These are phyloP conservation scores for Brachyalestes nurse DNA, from an alignment of 2,797 vertebrate species.

Conservation along the genomic window DNA sequence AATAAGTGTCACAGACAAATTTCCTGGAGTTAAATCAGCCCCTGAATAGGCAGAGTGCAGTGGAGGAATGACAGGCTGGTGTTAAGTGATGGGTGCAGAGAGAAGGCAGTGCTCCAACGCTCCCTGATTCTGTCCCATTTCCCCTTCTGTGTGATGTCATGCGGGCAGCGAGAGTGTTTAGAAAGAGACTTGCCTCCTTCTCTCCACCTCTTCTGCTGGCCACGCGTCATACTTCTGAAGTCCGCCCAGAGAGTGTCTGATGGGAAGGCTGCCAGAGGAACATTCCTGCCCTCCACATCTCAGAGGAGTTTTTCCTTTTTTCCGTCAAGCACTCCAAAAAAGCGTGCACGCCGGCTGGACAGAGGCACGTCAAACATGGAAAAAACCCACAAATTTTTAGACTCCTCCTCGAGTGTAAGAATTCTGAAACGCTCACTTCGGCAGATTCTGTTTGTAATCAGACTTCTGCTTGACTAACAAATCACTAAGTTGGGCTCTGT, in stretches of 20 bases:
- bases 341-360: conserved; percentile 1
- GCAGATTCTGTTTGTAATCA: conserved; percentile 5
- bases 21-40: conserved; percentile 38
- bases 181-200: conserved; percentile 26
- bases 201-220: conserved; percentile 25
- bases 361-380: conserved; percentile 30
- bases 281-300: conserved; percentile 50
- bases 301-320: conserved; percentile 32
- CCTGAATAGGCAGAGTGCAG: conserved; percentile 31
- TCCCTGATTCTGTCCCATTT: conserved; percentile 46
- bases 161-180: conserved; percentile 29
- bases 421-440: conserved; percentile 16
- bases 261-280: conserved; percentile 35
- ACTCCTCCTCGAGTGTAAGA: neutral
- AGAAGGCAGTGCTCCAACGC: conserved; percentile 35
- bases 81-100: conserved; percentile 36
- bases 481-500: neutral
- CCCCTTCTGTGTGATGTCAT: conserved; percentile 53
- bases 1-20: conserved; percentile 42
- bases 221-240: conserved; percentile 43
- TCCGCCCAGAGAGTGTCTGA: conserved; percentile 42
- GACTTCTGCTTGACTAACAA: neutral
- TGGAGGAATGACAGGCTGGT: conserved; percentile 45
- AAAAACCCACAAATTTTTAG: conserved; percentile 3
- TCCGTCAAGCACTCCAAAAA: conserved; percentile 37